Base-by-base conservation (phyloP, 2,888 invertebrate species). In the Apamea sordens region DNA sequence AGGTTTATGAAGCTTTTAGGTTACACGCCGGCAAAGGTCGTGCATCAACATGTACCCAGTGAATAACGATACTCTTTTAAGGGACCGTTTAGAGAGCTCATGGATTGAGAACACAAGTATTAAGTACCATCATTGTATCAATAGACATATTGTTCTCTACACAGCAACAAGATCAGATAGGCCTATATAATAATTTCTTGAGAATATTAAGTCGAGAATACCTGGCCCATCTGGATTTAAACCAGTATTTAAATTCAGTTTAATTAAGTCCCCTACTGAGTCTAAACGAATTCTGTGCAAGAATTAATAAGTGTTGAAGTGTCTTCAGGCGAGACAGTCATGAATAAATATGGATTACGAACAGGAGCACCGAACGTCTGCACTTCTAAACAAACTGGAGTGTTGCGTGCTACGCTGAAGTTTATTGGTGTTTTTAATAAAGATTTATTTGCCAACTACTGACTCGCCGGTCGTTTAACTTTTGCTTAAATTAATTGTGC, bases 1-100 rank as follows among this genome's bases (percentile, higher is more conserved):
- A 92, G 94, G 93, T 92, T 93, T 92, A 93, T 92, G 92, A 90
- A 94, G 94, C 94, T 93, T 94, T 95, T 94, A 94, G 93, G 92
- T 94, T 92, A 91, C 89, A 89, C 88, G 91, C 87, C 89, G 92
- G 88, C 90, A 92, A 92, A 93, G 91, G 92, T 92, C 91, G 89
- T 88, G 78, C 77, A 84, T 84, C 83, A 70, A 77, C 86, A 83
- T 84, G 78, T 78, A 86, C 76, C 74, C 78, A 88, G 53, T 70
- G 85, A 87, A 87, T 80, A 81, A 79, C 79, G 74, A 78, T 77
- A 80, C 72, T 80, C 85, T 82, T 86, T 76, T 76, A 80, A 81
- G 81, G 87, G 82, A 82, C 67, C 84, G 86, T 82, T 86, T 84
- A 84, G 82, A 80, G 47, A 77, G 74, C 63, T 73, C 61, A 69